Evolutionary conservation across 2,888 invertebrate genomes (phyloP).

Genomic region (Allophyes oxyacanthae): DNA sequence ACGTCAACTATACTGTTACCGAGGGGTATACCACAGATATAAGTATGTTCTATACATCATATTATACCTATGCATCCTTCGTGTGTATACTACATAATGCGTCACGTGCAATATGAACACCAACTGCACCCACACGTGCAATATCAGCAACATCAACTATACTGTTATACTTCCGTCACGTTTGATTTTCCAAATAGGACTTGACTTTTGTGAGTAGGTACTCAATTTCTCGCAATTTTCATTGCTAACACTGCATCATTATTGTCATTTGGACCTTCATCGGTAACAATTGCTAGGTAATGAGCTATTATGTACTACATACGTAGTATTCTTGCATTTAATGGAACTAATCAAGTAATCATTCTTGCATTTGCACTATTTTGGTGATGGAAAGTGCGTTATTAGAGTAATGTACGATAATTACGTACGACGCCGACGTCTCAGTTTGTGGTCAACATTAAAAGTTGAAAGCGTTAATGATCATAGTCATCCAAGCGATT

Average conservation of each 20-base stretch:
- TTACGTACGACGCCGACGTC: slow-evolving; percentile 22
- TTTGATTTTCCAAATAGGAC: no score
- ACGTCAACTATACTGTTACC: slow-evolving; percentile 77
- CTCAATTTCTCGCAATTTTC: no score
- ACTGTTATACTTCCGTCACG: no score
- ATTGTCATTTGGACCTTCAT: no score
- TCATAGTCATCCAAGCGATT: slow-evolving; percentile 6
- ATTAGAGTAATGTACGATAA: slow-evolving; percentile 57
- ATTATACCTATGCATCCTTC: no score
- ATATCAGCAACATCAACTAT: slow-evolving; percentile 75
- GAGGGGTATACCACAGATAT: slow-evolving; percentile 55
- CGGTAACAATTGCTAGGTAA: no score
- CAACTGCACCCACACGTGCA: slow-evolving; percentile 74
- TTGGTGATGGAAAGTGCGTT: slow-evolving; percentile 18
- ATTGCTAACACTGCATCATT: no score
- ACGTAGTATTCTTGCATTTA: no score
- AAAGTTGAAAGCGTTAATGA: slow-evolving; percentile 44
- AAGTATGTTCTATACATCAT: no score
- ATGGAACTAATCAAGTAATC: background rate
- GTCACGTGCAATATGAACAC: slow-evolving; percentile 76
- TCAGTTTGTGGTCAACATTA: slow-evolving; percentile 39
- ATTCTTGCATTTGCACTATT: background rate
- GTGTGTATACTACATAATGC: no score
- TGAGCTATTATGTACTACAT: no score
- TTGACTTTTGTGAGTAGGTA: no score